Evolutionary conservation across 2,797 vertebrate genomes (phyloP), one percentile per base, ranked within the genome.

Genomic region (Acipenser ruthenus): DNA sequence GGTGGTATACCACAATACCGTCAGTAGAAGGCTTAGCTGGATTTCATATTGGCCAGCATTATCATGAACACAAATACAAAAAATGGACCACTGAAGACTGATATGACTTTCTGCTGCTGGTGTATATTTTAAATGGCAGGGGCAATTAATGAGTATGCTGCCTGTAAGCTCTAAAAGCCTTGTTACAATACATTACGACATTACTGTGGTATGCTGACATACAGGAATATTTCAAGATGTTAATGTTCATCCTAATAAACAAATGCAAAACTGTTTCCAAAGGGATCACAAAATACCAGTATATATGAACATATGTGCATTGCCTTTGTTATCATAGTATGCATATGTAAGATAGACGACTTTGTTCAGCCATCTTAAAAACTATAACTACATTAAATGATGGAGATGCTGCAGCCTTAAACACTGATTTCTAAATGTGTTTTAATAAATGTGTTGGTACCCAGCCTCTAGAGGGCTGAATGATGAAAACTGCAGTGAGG

Each of bases 1-100:
- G 66, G 68, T 60, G 11, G 51, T 51, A 74, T 62, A 69, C 58
- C 62, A 73, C n/a, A 10, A 0, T 58, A 65, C 58, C 64, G 72
- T 61, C 11, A 73, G 52, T 63, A 71, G 69, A 74, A 1, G 9
- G 49, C 12, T 11, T 68, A 50, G 53, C 3, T 72, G 51, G 50
- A 66, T 66, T 49, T 15, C 63, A 50, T 12, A 70, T 67, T 68
- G 49, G 53, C 18, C 47, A 13, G 52, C 61, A 55, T 65, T 63
- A 53, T 48, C 68, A 58, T 58, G n/a, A 13, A 6, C 15, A 58
- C 2, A 58, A 58, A 58, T 58, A 12, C 5, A 37, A 37, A 13
- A 11, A 58, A 11, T 58, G 55, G 55, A n/a, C 55, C 12, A 48
- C 2, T 65, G 7, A 67, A 67, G 1, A 1, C 6, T 67, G 18